Evolutionary conservation across 2,797 vertebrate genomes (phyloP), one percentile per base, ranked within the genome.

Genomic region (Trachops cirrhosus): DNA sequence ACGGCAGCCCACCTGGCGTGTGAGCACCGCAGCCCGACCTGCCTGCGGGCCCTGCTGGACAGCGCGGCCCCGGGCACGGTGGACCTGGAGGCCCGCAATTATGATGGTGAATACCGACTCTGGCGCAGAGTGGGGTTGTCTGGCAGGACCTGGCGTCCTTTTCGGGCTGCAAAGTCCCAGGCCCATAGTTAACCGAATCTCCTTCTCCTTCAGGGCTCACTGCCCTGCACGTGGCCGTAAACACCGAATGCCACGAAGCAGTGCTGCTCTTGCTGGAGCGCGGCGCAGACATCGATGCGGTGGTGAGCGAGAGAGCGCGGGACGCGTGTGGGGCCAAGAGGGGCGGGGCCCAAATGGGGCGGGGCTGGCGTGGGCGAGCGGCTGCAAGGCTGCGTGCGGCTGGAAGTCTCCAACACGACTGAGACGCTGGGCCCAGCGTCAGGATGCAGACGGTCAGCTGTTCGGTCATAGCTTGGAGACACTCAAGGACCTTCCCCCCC

Each of bases 1-100:
- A 99, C 99, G 0, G 98, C 99, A 0, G 92, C 99, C 21, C 99
- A 99, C 97, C 98, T 99, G 37, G 99, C 99, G 46, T 99, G 99
- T 46, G 99, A 99, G 97, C 99, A 99, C 64, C 86, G 97, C 88
- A 98, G 98, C 79, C 91, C 88, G 0, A 94, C 96, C 29, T 99
- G 99, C 96, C 98, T 99, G 52, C 95, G 97, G 41, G 97, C 98
- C 6, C 93, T 99, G 74, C 98, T 99, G 46, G 97, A 98, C 59
- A 96, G 87, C 48, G 85, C 97, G 5, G 73, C 97, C 41, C 96
- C 97, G 0, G 50, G 89, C 52, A 94, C 97, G 0, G 62, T 97
- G 67, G 98, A 98, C 93, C 97, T 99, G 87, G 99, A 99, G 93
- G 98, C 98, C 59, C 98, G 98, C 84, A 99, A 99, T 97, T 99